A percentile compares a stretch with the other conserved stretches of the same genome.
Conservation (phyloP, 2,113 vertebrate genomes). For the Sebastes fasciatus region DNA sequence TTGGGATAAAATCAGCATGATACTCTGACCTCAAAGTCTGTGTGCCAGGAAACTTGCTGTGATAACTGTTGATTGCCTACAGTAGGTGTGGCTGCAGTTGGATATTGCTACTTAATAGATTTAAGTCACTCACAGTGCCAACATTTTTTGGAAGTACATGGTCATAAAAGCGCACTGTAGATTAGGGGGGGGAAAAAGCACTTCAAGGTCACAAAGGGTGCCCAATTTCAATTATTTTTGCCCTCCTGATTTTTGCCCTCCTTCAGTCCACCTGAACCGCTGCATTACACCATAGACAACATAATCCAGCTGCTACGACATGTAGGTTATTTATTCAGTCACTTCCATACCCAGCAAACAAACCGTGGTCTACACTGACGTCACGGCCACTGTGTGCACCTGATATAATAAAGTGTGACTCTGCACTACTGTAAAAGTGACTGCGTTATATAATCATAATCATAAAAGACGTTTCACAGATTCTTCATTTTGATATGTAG, state of each 20-base stretch:
- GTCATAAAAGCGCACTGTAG: not conserved
- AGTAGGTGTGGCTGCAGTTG: constrained; percentile 35
- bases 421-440: constrained; percentile 13
- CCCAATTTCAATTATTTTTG: not conserved
- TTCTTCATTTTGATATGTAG: not conserved
- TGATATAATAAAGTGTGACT: constrained; percentile 15
- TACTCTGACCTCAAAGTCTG: not conserved
- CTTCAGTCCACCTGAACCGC: not conserved
- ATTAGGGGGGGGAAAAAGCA: fast-evolving
- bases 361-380: constrained; percentile 40
- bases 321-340: constrained; percentile 48
- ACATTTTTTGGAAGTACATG: not conserved
- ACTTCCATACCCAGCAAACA: constrained; percentile 65
- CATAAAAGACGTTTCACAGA: not conserved
- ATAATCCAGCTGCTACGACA: constrained; percentile 24
- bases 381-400: constrained; percentile 28
- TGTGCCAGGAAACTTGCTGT: constrained; percentile 9
- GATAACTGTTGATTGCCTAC: not conserved
- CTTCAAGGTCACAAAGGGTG: not conserved
- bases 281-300: not conserved
- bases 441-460: not conserved
- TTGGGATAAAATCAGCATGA: not conserved
- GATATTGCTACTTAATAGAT: not conserved
- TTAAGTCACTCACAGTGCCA: not conserved
- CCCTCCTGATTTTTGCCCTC: not conserved